phyloP scores from a whole-genome alignment of 2,888 invertebrate species.

The Frankliniella fusca region DNA sequence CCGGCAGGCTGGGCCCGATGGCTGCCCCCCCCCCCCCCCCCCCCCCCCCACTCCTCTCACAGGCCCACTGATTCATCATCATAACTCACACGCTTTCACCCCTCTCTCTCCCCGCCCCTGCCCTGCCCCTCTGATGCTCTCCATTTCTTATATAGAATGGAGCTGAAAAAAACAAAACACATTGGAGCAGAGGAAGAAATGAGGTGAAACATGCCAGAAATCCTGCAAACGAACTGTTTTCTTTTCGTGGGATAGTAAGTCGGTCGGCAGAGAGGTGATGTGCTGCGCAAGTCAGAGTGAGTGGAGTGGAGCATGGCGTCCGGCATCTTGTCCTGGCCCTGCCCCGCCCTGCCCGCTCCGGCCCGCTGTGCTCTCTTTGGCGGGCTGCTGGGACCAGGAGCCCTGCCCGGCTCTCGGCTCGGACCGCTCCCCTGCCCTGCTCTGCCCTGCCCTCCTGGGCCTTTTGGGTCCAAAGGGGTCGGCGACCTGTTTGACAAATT shows the following conservation, averaged over 20 bases:
- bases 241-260: no score
- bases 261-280: no score
- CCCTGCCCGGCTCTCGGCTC: background rate
- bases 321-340: background rate
- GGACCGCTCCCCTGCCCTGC: background rate
- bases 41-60: background rate
- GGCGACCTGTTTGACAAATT: conserved; percentile 20
- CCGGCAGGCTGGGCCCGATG: no score
- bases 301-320: background rate
- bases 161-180: background rate
- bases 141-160: background rate
- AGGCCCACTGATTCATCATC: background rate
- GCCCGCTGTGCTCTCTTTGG: no score
- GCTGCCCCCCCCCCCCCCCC: background rate
- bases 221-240: no score
- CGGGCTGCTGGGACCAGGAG: background rate
- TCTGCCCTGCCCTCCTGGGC: no score
- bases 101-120: no score
- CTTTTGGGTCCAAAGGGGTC: conserved; percentile 4
- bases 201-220: background rate
- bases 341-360: background rate
- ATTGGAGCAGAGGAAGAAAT: background rate
- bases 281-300: background rate
- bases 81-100: background rate
- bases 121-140: background rate